Base-by-base conservation (phyloP, 2,888 invertebrate genomes). In the Drosophila neonasuta region DNA sequence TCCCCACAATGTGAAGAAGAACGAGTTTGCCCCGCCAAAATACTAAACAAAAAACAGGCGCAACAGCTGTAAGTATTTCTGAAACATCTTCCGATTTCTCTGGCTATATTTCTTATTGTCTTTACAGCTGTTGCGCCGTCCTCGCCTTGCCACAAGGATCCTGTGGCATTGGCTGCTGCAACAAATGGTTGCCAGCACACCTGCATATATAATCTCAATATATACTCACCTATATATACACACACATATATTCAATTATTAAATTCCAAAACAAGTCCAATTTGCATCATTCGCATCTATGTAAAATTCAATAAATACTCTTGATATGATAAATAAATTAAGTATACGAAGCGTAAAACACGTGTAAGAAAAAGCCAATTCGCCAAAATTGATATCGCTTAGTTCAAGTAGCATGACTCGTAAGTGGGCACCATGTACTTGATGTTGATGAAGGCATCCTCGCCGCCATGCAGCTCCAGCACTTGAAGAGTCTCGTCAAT, bases 381-480 rank as follows among this genome's bases (percentile, higher is more conserved):
- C 17, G n/a, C 10, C 11, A 48, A 17, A 11, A 5, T 36, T 36
- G n/a, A 36, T n/a, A 1, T 15, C 5, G 10, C 17, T 91, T 92
- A 95, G 91, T 96, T 96, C 85, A 95, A 92, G 84, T 96, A 94
- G 88, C 96, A 97, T 1, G 98, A 98, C 90, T 99, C 98, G 89
- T 99, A 99, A 6, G 98, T 98, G 0, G 99, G 99, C 78, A 99
- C 94, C 94, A 99, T 96, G 91, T 99, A 99, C 91, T 99, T 99
- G 87, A 99, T 99, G 91, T 99, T 99, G 83, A 98, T 98, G 90
- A 97, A 98, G 1, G 99, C 98, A 90, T 98, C 97, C 73, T 97
- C 96, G 5, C 99, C 99, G 1, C 99, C 99, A 88, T 96, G 96
- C 83, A 94, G 92, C 90, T 99, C 99, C 71, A 99, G 92, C 49